These are phyloP conservation scores for Prochilodus magdalenae DNA, from an alignment of 2,113 vertebrate genomes.

Conservation along the genomic window DNA sequence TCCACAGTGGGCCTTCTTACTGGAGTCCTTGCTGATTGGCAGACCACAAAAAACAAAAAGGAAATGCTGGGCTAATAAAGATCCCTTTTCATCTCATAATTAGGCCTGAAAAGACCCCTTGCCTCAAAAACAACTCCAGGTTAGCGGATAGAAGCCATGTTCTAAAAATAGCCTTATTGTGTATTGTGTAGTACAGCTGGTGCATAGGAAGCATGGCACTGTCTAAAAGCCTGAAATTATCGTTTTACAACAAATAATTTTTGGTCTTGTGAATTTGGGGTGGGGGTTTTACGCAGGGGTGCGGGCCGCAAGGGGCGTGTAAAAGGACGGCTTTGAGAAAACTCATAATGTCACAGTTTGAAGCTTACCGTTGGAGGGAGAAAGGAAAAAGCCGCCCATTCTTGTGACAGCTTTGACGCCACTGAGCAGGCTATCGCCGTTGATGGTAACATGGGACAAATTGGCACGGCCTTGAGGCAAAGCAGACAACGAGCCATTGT, in stretches of 20 bases:
- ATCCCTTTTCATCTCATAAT: neutral
- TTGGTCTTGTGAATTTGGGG: neutral
- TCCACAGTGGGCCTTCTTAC: constrained; percentile 65
- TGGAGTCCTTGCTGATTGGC: constrained; percentile 49
- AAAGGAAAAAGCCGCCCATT: constrained; percentile 59
- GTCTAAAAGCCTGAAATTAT: neutral
- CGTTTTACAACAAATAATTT: neutral
- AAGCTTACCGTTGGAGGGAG: constrained; percentile 62
- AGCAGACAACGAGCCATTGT: constrained; percentile 61
- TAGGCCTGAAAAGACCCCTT: constrained; percentile 3
- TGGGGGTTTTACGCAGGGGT: no score
- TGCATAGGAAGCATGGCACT: neutral
- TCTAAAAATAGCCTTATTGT: neutral
- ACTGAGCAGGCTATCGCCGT: constrained; percentile 62
- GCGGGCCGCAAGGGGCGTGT: no score
- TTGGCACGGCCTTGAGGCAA: constrained; percentile 51
- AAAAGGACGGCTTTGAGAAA: neutral
- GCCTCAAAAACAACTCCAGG: neutral
- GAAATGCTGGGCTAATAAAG: neutral
- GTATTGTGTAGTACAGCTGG: neutral
- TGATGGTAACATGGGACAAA: constrained; percentile 57
- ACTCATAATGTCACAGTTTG: neutral
- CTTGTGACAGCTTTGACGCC: constrained; percentile 65
- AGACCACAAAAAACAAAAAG: neutral
- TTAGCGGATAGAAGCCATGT: neutral